Evolutionary conservation across 2,797 vertebrate species (phyloP), one percentile per base, ranked within the genome.

Genomic region (Crypturellus tataupa): DNA sequence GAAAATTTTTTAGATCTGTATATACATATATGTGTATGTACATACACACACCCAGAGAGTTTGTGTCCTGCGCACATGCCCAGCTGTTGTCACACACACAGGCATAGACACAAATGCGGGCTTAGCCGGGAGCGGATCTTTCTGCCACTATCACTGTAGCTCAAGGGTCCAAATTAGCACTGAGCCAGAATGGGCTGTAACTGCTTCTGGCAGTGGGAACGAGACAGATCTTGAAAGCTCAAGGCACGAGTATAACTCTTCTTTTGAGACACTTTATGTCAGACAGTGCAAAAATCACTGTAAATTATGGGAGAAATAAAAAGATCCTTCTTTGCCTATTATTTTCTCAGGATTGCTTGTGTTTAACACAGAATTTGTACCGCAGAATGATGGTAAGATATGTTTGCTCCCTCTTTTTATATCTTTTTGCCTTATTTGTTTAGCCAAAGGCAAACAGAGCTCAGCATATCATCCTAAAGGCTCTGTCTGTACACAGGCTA

Each of bases 141-240:
- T 24, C 59, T 76, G 55, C 51, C 31, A 6, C 69, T 72, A 3
- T 13, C 56, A 16, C 44, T 58, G 44, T 37, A 47, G 72, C 72
- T 69, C 16, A 11, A 12, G 56, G 83, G 37, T 42, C 40, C 70
- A 35, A 62, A 62, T 58, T n/a, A 80, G 37, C 80, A 21, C 7
- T 58, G 72, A 85, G 60, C 27, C 2, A 8, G 60, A 92, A 90
- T 3, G 40, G 64, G 76, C 40, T 56, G 2, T 39, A 79, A 31
- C 46, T 77, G 72, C 91, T 90, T 46, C 93, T 53, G 64, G 73
- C 64, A 92, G 70, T 33, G 67, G 24, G 59, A 70, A 62, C 31
- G 21, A 93, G 83, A 83, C 68, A 58, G 55, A 47, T 65, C 77
- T 59, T 24, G 60, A 77, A 79, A 82, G 83, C 89, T 83, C 72